Base-by-base conservation (phyloP, 1,140 invertebrate species). In the Apis cerana region DNA sequence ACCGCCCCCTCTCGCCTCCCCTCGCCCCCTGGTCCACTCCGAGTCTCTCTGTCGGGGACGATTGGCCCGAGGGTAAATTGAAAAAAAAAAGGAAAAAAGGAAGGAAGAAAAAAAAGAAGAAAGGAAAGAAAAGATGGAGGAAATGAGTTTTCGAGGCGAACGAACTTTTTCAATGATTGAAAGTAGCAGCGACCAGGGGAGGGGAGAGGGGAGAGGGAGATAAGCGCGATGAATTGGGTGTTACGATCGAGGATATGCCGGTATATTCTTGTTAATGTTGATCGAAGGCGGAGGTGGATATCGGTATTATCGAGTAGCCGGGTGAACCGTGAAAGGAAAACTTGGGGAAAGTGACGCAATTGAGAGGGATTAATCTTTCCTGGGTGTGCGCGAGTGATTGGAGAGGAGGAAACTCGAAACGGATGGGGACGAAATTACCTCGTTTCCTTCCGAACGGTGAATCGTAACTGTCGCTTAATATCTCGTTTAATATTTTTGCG, bases 121-220 rank as follows among this genome's bases (percentile, higher is more conserved):
- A 43, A n/a, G 8, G 59, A 48, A 15, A 15, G 11, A 15, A 12
- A 17, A 3, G 62, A 5, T 9, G n/a, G 61, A 72, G 71, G 71
- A 75, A 81, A 82, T 77, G 74, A 76, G 74, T 82, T 82, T 70
- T 78, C 75, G 65, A 78, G 67, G 50, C 80, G 48, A 54, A 75
- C 72, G 54, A 82, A 82, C 75, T 82, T 82, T 82, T 78, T 82
- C 80, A 82, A 82, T 82, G 80, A 82, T 82, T 76, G 80, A 82
- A 82, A 82, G 80, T 82, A 82, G 72, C 80, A 23, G 43, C 54
- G 13, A 17, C 43, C 10, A 19, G 67, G 17, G 17, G n/a, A 48
- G 13, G 1, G 9, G 27, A 7, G 5, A 13, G 13, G 2, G n/a
- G n/a, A n/a, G n/a, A n/a, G 27, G 15, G 50, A 15, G 17, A 23